Percentiles rank a stretch among this genome's conserved stretches.
Conservation (phyloP, 2,113 vertebrate genomes). For the Psittacara wagleri region DNA sequence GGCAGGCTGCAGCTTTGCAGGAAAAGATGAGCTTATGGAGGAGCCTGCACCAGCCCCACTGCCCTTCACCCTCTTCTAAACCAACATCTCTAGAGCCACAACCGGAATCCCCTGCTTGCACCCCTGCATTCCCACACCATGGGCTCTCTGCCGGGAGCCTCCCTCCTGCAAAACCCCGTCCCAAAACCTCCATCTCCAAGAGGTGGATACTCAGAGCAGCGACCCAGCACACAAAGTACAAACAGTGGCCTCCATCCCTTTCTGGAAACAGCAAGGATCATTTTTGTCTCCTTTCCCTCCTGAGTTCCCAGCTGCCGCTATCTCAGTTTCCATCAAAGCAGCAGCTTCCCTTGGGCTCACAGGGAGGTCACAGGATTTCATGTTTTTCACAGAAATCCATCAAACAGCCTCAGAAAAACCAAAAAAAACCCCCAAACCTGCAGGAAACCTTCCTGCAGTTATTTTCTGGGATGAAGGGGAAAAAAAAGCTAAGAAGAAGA, state of each 20-base stretch:
- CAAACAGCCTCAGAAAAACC: neutral
- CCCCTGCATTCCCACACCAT: rapidly evolving
- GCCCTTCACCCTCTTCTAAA: neutral
- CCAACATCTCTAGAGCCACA: neutral
- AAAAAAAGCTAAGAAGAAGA: neutral
- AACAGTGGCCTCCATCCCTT: neutral
- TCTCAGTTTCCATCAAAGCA: neutral
- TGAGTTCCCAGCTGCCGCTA: neutral
- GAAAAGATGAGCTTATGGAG: rapidly evolving
- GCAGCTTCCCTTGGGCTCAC: neutral
- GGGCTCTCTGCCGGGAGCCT: neutral
- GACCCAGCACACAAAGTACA: neutral
- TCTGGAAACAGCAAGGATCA: neutral
- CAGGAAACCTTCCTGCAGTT: neutral
- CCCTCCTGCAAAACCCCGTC: neutral
- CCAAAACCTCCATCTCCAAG: neutral
- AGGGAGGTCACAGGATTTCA: neutral
- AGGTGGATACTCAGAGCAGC: neutral
- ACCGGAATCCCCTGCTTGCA: rapidly evolving
- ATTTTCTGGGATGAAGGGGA: neutral
- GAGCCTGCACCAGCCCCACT: rapidly evolving
- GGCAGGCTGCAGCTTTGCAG: neutral
- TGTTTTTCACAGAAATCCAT: slow-evolving; percentile 9
- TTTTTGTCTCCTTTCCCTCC: neutral
- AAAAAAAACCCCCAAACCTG: neutral